Conservation (phyloP, 2,113 vertebrate species). For the Trichomycterus rosablanca region DNA sequence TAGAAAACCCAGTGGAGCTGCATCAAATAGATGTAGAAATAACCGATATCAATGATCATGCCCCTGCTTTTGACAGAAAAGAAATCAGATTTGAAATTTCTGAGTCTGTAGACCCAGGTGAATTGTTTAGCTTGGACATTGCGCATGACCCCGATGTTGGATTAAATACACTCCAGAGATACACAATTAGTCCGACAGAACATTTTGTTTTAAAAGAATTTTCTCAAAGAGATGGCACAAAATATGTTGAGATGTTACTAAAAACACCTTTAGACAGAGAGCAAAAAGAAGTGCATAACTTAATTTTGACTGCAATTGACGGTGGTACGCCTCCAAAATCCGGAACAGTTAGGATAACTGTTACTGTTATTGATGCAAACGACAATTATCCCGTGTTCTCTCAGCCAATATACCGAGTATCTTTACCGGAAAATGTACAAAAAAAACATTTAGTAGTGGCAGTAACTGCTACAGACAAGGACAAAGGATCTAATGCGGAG, state of each 20-base stretch:
- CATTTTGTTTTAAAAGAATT: constrained; percentile 64
- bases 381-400: constrained; percentile 66
- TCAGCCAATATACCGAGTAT: constrained; percentile 56
- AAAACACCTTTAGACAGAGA: constrained; percentile 62
- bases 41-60: constrained; percentile 55
- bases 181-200: constrained; percentile 58
- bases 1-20: constrained; percentile 71
- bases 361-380: constrained; percentile 65
- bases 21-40: constrained; percentile 64
- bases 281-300: constrained; percentile 53
- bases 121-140: constrained; percentile 61
- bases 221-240: constrained; percentile 54
- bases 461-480: constrained; percentile 61
- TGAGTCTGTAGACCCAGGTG: constrained; percentile 53
- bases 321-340: constrained; percentile 67
- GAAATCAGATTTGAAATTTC: constrained; percentile 56
- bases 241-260: constrained; percentile 67
- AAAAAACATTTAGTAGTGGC: constrained; percentile 45
- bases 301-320: constrained; percentile 64
- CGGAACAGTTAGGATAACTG: constrained; percentile 58
- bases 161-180: constrained; percentile 64
- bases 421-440: constrained; percentile 56
- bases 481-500: constrained; percentile 57
- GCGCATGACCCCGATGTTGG: constrained; percentile 67
- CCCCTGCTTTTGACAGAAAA: not conserved